Conservation (phyloP, 2,888 invertebrate species). For the Noctuana brunneofusca region DNA sequence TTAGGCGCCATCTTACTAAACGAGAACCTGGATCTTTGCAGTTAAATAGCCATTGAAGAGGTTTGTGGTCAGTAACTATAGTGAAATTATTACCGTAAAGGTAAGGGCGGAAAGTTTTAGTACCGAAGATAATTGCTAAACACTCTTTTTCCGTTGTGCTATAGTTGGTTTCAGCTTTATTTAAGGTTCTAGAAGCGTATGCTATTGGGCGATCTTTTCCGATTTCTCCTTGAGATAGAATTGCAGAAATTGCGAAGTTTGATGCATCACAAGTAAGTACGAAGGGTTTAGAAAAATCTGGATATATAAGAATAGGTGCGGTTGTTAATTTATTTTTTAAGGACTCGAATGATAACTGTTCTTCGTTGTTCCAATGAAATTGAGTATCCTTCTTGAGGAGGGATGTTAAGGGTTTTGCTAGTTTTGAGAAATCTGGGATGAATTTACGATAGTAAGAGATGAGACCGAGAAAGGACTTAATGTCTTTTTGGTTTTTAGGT, state of each 20-base stretch:
- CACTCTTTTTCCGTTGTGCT: constrained; percentile 36
- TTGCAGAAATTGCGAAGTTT: constrained; percentile 37
- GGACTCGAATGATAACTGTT: neutral
- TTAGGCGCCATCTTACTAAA: constrained; percentile 39
- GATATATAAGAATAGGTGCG: constrained; percentile 6
- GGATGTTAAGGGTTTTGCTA: constrained; percentile 22
- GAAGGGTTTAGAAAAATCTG: constrained; percentile 23
- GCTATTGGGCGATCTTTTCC: constrained; percentile 39
- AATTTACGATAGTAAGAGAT: constrained; percentile 55
- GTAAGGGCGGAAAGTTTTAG: constrained; percentile 45
- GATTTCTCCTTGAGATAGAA: constrained; percentile 39
- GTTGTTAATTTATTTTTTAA: neutral
- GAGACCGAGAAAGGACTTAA: constrained; percentile 49
- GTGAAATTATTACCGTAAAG: constrained; percentile 42
- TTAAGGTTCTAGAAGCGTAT: constrained; percentile 35
- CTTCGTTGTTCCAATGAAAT: neutral
- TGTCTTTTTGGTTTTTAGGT: constrained; percentile 36
- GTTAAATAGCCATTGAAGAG: constrained; percentile 39
- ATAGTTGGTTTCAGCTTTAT: constrained; percentile 30
- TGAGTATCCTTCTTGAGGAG: neutral
- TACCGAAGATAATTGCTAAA: constrained; percentile 33
- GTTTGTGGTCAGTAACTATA: constrained; percentile 40
- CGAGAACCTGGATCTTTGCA: constrained; percentile 38
- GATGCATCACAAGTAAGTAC: constrained; percentile 22
- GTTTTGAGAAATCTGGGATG: constrained; percentile 49